A percentile compares a stretch with the other conserved stretches of the same genome.
phyloP scores from a whole-genome alignment of 1,140 invertebrate species.

The Papilio xuthus region DNA sequence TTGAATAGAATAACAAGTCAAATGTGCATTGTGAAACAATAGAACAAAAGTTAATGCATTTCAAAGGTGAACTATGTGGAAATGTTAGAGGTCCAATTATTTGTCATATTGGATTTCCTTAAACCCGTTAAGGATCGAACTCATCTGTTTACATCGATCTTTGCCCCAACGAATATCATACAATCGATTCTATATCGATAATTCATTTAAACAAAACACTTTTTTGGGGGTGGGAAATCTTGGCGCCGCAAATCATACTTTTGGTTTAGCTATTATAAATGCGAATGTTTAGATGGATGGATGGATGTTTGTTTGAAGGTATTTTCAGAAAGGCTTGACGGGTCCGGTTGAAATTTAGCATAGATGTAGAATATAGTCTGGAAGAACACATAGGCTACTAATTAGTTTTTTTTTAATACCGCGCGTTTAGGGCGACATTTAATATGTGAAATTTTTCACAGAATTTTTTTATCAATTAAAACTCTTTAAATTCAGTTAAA shows the following conservation, averaged over 20 bases:
- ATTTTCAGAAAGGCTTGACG: too few species aligned
- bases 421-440: too few species aligned
- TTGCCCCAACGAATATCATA: background rate
- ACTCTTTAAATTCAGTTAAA: background rate
- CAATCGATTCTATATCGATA: conserved; percentile 23
- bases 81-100: conserved; percentile 27
- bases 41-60: conserved; percentile 23
- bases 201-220: background rate
- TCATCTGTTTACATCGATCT: conserved; percentile 30
- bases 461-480: background rate
- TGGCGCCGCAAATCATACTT: too few species aligned
- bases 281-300: too few species aligned
- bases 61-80: conserved; percentile 33
- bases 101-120: conserved; percentile 35
- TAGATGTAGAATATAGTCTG: too few species aligned
- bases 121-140: conserved; percentile 35
- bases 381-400: too few species aligned
- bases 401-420: too few species aligned
- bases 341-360: too few species aligned
- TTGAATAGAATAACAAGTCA: background rate
- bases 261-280: too few species aligned
- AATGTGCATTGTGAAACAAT: conserved; percentile 26
- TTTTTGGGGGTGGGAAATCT: background rate
- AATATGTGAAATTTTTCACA: background rate
- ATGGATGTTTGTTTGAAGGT: too few species aligned